A percentile compares a stretch with the other conserved stretches of the same genome.
These are phyloP conservation scores for Oreochromis niloticus DNA, from an alignment of 2,113 vertebrate species.

Conservation along the genomic window DNA sequence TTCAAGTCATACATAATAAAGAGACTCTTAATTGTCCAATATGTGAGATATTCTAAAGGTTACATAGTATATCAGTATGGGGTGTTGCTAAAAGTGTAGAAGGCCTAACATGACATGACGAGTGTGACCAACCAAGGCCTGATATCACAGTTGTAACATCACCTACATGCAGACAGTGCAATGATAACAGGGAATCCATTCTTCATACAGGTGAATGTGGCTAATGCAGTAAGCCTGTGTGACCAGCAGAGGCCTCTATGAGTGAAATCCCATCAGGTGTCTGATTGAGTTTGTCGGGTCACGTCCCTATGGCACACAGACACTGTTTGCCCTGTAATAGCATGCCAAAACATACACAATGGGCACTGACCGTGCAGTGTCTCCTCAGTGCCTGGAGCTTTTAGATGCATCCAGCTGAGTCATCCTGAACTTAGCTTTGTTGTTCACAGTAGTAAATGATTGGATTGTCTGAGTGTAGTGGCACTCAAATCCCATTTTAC, in stretches of 20 bases:
- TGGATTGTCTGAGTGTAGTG: background rate
- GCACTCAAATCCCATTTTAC: conserved; percentile 7
- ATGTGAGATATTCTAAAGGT: background rate
- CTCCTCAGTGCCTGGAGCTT: background rate
- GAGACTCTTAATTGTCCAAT: background rate
- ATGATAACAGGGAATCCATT: background rate
- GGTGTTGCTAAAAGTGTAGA: background rate
- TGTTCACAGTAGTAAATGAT: conserved; percentile 18
- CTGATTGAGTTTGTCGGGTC: background rate
- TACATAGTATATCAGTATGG: background rate
- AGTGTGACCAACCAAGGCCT: background rate
- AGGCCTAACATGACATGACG: background rate
- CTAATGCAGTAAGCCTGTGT: background rate
- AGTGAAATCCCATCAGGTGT: background rate
- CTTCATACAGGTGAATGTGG: background rate
- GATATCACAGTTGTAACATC: background rate
- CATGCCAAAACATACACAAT: background rate
- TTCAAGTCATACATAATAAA: background rate
- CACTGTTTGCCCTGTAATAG: background rate
- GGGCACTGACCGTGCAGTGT: background rate
- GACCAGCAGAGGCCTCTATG: background rate
- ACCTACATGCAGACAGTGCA: background rate
- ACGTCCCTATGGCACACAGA: background rate
- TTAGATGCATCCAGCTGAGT: background rate
- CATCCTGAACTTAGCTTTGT: background rate